Percentiles rank a stretch among this genome's conserved stretches.
phyloP scores from a whole-genome alignment of 2,113 vertebrate genomes.

The Uropsilus gracilis region DNA sequence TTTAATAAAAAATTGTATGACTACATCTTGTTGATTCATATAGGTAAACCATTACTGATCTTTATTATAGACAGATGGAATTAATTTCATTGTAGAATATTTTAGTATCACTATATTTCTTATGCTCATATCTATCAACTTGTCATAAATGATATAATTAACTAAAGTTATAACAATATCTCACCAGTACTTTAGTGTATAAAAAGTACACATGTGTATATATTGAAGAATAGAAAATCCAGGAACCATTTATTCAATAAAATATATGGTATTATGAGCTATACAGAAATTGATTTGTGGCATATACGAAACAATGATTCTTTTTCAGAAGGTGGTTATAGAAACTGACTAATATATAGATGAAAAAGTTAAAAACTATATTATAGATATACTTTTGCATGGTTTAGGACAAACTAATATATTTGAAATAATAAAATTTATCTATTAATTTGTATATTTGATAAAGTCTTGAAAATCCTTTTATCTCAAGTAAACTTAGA shows the following conservation, averaged over 20 bases:
- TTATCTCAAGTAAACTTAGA: not conserved
- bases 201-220: not conserved
- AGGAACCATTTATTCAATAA: not conserved
- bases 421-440: not conserved
- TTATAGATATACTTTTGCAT: not conserved
- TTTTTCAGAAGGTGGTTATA: not conserved
- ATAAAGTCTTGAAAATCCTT: not conserved
- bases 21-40: not conserved
- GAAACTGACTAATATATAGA: not conserved
- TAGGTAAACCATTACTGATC: not conserved
- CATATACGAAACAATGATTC: not conserved
- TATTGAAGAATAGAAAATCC: not conserved
- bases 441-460: not conserved
- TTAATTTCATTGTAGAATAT: not conserved
- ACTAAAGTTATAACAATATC: not conserved
- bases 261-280: not conserved
- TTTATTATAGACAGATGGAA: not conserved
- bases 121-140: not conserved
- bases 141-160: not conserved
- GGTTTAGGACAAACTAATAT: not conserved
- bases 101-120: not conserved
- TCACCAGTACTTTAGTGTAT: not conserved
- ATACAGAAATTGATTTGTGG: not conserved
- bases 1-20: slow-evolving; percentile 15
- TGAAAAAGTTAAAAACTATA: not conserved